Conservation (phyloP, 2,113 vertebrate genomes). For the Lophotis ruficrista region DNA sequence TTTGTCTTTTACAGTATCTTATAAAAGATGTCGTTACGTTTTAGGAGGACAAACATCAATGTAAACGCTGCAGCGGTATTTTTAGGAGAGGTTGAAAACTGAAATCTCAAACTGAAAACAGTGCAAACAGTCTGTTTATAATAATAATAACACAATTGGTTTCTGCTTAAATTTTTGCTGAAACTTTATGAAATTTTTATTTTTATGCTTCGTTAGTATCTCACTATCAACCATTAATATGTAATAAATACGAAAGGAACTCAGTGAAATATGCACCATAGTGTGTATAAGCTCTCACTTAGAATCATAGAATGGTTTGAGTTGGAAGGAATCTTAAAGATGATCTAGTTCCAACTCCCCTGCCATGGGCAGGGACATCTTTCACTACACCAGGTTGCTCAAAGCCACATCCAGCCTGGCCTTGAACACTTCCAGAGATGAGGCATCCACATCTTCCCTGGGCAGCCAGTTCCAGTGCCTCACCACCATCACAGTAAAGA, state of each 20-base stretch:
- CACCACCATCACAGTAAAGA: no score
- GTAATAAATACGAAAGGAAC: not conserved
- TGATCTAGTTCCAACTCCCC: no score
- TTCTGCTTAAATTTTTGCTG: not conserved
- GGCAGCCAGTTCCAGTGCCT: no score
- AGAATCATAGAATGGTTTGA: no score
- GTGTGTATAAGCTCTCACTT: not conserved
- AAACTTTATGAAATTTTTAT: not conserved
- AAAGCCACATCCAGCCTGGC: no score
- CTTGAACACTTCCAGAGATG: no score
- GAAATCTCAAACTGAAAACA: not conserved
- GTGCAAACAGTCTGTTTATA: not conserved
- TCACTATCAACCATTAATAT: not conserved
- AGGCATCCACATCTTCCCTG: no score
- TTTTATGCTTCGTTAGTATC: not conserved
- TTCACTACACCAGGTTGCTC: no score
- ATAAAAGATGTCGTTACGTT: not conserved
- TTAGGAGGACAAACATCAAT: not conserved
- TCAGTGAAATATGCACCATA: accelerated
- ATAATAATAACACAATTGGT: not conserved
- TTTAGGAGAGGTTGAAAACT: not conserved
- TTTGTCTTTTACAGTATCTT: not conserved
- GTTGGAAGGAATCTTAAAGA: no score
- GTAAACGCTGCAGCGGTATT: not conserved
- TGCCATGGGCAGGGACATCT: no score